Percentiles rank a stretch among this genome's conserved stretches.
Conservation (phyloP, 2,888 invertebrate genomes). For the Chouioia cunea region DNA sequence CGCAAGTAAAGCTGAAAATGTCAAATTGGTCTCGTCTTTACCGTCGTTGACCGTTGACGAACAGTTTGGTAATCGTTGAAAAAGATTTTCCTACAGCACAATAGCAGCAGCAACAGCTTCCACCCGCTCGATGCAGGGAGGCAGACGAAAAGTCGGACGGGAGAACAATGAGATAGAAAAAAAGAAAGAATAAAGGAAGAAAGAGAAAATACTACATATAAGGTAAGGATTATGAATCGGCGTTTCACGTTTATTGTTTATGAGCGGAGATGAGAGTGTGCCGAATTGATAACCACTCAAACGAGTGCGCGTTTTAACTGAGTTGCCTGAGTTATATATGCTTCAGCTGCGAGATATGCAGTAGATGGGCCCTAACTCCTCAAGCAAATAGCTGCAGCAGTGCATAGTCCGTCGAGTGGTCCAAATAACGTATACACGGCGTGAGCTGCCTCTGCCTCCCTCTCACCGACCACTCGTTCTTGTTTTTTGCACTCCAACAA, state of each 20-base stretch:
- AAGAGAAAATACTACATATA: constrained; percentile 10
- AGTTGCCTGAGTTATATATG: constrained; percentile 4
- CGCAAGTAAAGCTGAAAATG: constrained; percentile 29
- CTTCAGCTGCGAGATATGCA: no score
- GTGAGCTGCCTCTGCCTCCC: neutral
- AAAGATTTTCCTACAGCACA: constrained; percentile 26
- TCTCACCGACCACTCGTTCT: constrained; percentile 2
- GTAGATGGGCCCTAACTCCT: constrained; percentile 6
- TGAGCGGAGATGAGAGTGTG: constrained; percentile 58
- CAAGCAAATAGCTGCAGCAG: constrained; percentile 9
- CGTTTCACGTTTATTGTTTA: constrained; percentile 66
- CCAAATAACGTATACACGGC: constrained; percentile 11
- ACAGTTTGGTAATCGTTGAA: constrained; percentile 16
- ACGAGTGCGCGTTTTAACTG: constrained; percentile 51
- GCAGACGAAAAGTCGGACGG: neutral
- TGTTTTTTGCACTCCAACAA: constrained; percentile 8
- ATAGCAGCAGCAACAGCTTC: neutral
- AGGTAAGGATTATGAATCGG: constrained; percentile 59
- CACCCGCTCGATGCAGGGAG: constrained; percentile 4
- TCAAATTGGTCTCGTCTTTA: constrained; percentile 30
- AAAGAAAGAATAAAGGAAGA: neutral
- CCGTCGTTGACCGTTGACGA: neutral
- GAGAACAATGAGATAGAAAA: constrained; percentile 14
- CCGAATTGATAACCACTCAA: constrained; percentile 66
- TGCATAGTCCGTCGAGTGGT: constrained; percentile 5